Base-by-base conservation (phyloP, 2,113 vertebrate genomes). In the Crotalus helleri region DNA sequence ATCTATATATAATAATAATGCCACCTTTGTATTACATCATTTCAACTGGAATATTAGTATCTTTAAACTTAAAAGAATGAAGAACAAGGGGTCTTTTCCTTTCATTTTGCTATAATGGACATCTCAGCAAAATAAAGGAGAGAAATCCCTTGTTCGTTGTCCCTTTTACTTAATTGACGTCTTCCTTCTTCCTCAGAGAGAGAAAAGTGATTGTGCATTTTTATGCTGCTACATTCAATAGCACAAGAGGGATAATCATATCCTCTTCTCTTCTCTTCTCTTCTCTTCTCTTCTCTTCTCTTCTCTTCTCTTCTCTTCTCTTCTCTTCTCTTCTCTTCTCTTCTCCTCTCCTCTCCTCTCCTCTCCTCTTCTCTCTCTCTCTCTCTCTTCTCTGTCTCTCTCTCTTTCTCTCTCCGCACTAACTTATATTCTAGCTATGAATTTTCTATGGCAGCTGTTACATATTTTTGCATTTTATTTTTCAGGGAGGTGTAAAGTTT, bases 401-500 rank as follows among this genome's bases (percentile, higher is more conserved):
- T 39, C 13, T 39, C 87, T n/a, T 17, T 55, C 51, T 87, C 19
- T 49, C 5, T 54, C 33, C 39, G 1, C 17, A 58, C 69, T 39
- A 88, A 55, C 87, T 33, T 55, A 33, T 57, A 21, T 55, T 57
- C 9, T n/a, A 55, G 17, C 33, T 33, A 88, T 57, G 17, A 12
- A 21, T 39, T 33, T 88, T 57, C 51, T n/a, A 23, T 33, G n/a
- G n/a, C 53, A 88, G 85, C 49, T 1, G 12, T 69, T 24, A 89
- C 44, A 57, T 89, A 21, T 10, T 12, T 91, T 24, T 93, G 11
- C 55, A 44, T 89, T 93, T 92, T 91, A 90, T 92, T 96, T 94
- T 93, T 69, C 96, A 99, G 99, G 98, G 97, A 94, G 98, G 98
- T 93, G 93, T 99, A 94, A 99, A 97, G 96, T 99, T 99, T 98